phyloP scores from a whole-genome alignment of 1,140 invertebrate genomes.

The Periplaneta americana region DNA sequence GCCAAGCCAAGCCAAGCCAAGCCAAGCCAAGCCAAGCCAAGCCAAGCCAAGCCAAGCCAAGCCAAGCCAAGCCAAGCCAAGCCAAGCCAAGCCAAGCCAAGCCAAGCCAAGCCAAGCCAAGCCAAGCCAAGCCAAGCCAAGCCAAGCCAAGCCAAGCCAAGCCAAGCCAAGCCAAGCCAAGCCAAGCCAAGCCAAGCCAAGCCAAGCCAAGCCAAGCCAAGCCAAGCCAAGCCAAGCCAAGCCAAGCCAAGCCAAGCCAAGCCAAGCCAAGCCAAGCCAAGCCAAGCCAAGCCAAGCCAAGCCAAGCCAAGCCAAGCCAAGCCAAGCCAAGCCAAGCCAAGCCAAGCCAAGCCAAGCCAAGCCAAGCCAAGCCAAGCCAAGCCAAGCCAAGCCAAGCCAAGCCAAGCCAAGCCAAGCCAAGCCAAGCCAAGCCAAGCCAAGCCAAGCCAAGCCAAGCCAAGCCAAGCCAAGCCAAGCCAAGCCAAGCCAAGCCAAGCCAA shows the following conservation, averaged over 20 bases:
- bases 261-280: constrained; percentile 2
- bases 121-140: not conserved
- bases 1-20: not conserved
- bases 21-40: not conserved
- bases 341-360: not conserved
- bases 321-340: not conserved
- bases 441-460: not conserved
- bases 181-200: not conserved
- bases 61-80: not conserved
- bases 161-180: not conserved
- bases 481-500: not conserved
- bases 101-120: not conserved
- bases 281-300: not conserved
- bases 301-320: not conserved
- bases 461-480: not conserved
- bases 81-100: not conserved
- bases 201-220: not conserved
- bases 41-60: not conserved
- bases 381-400: not conserved
- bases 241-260: not conserved
- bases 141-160: not conserved
- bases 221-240: not conserved
- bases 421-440: not conserved
- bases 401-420: not conserved
- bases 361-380: not conserved